A percentile compares a stretch with the other conserved stretches of the same genome.
Evolutionary conservation across 2,113 vertebrate genomes (phyloP).

Genomic region (Saguinus imperator): DNA sequence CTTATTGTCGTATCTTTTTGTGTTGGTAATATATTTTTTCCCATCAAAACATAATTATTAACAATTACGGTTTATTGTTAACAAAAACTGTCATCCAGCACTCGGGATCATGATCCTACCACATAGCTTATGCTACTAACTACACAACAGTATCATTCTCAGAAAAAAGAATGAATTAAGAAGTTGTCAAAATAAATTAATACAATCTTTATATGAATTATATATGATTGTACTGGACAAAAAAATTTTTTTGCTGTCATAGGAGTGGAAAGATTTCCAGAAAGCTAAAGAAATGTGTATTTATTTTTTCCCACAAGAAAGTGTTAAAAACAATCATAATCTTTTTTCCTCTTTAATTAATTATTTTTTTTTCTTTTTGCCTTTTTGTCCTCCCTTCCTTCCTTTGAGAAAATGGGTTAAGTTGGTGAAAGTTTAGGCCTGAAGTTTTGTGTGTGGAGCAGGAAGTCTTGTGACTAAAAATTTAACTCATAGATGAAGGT

Average conservation of each 20-base stretch:
- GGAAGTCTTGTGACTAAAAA: neutral
- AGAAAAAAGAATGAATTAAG: neutral
- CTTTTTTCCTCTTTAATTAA: neutral
- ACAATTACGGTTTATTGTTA: neutral
- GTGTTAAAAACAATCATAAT: neutral
- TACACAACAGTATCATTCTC: neutral
- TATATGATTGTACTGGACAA: neutral
- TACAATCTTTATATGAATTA: neutral
- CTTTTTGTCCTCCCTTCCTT: neutral
- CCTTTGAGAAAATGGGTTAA: neutral
- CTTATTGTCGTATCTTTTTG: neutral
- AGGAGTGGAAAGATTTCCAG: neutral
- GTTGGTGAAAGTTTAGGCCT: neutral
- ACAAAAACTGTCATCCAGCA: neutral
- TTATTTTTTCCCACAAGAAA: neutral
- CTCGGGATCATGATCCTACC: neutral
- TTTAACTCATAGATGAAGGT: neutral
- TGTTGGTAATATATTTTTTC: neutral
- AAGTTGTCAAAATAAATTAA: neutral
- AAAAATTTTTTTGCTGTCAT: neutral
- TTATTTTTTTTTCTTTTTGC: neutral
- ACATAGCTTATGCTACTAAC: neutral
- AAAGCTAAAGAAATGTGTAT: neutral
- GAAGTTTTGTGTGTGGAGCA: neutral
- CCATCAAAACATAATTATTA: neutral